Conservation (phyloP, 2,888 invertebrate genomes). For the Lamellibrachia satsuma region DNA sequence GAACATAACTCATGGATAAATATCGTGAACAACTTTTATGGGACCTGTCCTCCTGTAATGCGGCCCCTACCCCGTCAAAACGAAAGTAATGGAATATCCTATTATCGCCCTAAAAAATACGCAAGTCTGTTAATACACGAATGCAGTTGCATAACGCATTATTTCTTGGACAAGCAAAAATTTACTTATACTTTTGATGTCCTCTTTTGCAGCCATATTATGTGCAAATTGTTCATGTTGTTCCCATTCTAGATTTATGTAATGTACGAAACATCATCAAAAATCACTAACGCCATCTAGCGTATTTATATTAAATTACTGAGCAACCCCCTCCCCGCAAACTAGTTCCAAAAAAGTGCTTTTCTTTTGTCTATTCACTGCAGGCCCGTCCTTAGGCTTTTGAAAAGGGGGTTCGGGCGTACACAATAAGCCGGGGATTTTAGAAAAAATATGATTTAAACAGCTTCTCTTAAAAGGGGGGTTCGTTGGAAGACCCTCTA, state of each 20-base stretch:
- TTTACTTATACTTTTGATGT: neutral
- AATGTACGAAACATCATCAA: neutral
- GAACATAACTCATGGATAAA: too few species aligned
- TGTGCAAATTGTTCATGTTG: neutral
- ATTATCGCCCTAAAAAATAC: neutral
- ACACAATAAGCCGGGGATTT: too few species aligned
- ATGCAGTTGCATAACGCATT: neutral
- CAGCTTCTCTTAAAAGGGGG: too few species aligned
- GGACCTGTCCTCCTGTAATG: too few species aligned
- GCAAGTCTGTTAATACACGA: neutral
- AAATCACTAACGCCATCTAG: neutral
- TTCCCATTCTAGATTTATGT: neutral
- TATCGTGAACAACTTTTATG: too few species aligned
- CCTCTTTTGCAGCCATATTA: neutral
- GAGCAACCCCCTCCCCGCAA: neutral
- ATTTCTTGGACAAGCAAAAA: neutral
- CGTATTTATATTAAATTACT: constrained; percentile 21
- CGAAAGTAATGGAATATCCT: neutral
- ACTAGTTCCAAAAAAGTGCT: too few species aligned
- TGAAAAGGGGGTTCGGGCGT: too few species aligned
- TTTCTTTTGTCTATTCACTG: too few species aligned
- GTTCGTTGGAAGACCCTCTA: too few species aligned
- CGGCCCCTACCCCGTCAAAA: too few species aligned
- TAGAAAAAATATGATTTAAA: too few species aligned
- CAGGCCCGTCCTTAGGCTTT: too few species aligned